Percentiles rank a stretch among this genome's conserved stretches.
These are phyloP conservation scores for Pangasius sanitwongsei DNA, from an alignment of 2,797 vertebrate species.

Conservation along the genomic window DNA sequence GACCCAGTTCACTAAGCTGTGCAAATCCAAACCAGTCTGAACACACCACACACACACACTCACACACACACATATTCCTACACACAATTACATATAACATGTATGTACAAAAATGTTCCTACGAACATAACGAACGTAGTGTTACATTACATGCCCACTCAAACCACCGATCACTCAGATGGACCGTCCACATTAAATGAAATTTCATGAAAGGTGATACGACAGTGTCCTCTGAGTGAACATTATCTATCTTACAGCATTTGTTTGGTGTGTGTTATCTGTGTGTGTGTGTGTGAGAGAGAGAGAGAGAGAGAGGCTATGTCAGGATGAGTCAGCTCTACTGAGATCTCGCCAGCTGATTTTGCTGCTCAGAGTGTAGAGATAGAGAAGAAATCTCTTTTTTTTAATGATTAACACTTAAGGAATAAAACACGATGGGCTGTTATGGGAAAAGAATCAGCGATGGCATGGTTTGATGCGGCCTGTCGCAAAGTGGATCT, in stretches of 20 bases:
- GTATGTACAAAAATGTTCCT: neutral
- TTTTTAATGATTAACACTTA: neutral
- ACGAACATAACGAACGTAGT: neutral
- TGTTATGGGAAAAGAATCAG: no score
- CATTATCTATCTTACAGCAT: slow-evolving; percentile 58
- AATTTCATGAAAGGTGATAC: slow-evolving; percentile 31
- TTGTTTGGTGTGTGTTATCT: slow-evolving; percentile 20
- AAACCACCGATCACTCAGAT: neutral
- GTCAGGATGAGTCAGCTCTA: slow-evolving; percentile 49
- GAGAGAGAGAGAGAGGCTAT: slow-evolving; percentile 7
- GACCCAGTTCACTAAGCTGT: slow-evolving; percentile 71
- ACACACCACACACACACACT: neutral
- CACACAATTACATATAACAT: neutral
- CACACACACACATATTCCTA: neutral
- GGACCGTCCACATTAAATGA: neutral
- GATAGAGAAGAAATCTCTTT: neutral
- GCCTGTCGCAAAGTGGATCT: neutral
- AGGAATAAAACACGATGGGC: neutral
- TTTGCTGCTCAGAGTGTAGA: neutral
- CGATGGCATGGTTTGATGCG: neutral
- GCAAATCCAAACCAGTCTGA: slow-evolving; percentile 53
- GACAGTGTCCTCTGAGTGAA: neutral
- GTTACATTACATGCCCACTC: neutral
- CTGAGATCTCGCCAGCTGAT: slow-evolving; percentile 26
- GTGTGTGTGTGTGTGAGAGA: neutral